Percentiles rank a stretch among this genome's conserved stretches.
Conservation (phyloP, 2,113 vertebrate genomes). For the Apodemus speciosus region DNA sequence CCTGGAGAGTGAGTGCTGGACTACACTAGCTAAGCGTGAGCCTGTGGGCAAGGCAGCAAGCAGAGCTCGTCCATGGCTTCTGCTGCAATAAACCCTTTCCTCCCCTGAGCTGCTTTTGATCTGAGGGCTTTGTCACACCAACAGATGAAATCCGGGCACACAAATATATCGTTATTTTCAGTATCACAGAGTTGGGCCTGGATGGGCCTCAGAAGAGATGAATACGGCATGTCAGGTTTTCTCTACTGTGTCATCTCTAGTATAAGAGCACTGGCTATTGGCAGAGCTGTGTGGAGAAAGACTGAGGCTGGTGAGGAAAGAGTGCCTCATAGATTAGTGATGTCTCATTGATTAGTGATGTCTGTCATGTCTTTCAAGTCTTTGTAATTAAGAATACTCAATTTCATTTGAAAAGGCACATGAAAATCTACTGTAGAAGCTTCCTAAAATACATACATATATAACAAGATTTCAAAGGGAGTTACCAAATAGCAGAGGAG, state of each 20-base stretch:
- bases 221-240: neutral
- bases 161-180: neutral
- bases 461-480: neutral
- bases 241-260: neutral
- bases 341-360: constrained; percentile 2
- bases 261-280: neutral
- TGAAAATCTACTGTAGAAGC: neutral
- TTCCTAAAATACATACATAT: neutral
- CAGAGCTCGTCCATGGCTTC: neutral
- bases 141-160: neutral
- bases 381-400: neutral
- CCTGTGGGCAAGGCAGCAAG: neutral
- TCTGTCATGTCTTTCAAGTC: constrained; percentile 4
- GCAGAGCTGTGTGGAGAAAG: neutral
- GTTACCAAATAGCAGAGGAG: neutral
- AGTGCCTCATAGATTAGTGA: neutral
- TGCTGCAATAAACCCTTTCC: neutral
- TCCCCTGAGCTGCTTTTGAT: neutral
- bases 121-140: neutral
- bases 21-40: neutral
- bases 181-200: neutral
- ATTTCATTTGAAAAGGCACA: neutral
- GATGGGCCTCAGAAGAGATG: neutral
- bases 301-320: neutral
- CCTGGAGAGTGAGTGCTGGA: neutral